Conservation (phyloP, 1,140 invertebrate species). For the Plutomurus gul region DNA sequence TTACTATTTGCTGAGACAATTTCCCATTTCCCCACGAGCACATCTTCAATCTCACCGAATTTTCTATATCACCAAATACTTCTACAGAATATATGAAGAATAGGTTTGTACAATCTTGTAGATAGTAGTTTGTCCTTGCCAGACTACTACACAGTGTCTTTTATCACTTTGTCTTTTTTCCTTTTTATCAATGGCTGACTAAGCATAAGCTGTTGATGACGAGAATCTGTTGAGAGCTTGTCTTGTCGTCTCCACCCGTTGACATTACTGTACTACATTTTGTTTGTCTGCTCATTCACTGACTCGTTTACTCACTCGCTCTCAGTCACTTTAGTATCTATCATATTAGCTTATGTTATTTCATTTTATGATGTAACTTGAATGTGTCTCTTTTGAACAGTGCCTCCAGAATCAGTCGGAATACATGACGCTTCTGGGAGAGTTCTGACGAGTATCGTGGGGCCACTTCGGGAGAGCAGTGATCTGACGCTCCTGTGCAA, state of each 20-base stretch:
- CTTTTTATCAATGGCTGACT: slow-evolving; percentile 25
- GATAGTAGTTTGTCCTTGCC: too few species aligned
- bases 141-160: too few species aligned
- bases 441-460: slow-evolving; percentile 73
- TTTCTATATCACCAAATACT: not conserved
- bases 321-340: not conserved
- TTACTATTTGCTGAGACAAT: slow-evolving; percentile 22
- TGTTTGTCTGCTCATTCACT: not conserved
- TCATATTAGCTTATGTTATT: slow-evolving; percentile 1
- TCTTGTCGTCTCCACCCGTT: not conserved
- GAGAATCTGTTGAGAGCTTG: not conserved
- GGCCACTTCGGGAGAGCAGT: slow-evolving; percentile 81
- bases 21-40: slow-evolving; percentile 17
- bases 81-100: not conserved
- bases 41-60: slow-evolving; percentile 16
- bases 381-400: slow-evolving; percentile 60
- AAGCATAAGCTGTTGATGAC: slow-evolving; percentile 29
- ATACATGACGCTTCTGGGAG: slow-evolving; percentile 80
- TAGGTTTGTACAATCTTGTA: too few species aligned
- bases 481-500: slow-evolving; percentile 78
- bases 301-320: too few species aligned
- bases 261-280: not conserved
- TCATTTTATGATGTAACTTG: slow-evolving; percentile 3
- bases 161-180: slow-evolving; percentile 20
- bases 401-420: slow-evolving; percentile 73